Evolutionary conservation across 2,113 vertebrate genomes (phyloP), one percentile per base, ranked within the genome.

Genomic region (Martes martes): DNA sequence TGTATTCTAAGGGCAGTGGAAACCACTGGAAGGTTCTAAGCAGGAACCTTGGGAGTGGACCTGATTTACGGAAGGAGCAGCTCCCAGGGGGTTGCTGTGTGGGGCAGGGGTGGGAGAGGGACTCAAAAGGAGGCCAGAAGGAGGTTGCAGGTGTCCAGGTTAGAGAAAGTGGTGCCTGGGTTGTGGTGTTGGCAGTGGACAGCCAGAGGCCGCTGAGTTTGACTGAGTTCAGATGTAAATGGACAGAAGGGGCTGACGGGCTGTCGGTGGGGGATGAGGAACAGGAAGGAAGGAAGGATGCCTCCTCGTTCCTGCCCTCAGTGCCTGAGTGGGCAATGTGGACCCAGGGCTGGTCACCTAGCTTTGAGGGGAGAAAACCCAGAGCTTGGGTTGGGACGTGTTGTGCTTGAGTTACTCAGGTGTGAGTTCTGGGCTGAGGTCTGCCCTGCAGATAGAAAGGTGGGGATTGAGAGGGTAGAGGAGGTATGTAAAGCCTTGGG

Each of bases 171-270:
- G 74, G 67, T 11, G 52, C 31, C 21, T 9, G 36, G 47, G 9
- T 39, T 31, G n/a, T 0, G 4, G 57, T 4, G 55, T 26, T 26
- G 80, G 74, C 23, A 0, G 5, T 0, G 28, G 39, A 9, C 3
- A 6, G 33, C 11, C 4, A 28, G 8, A 16, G 50, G n/a, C n/a
- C 15, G 31, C 80, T 50, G 45, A 57, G 65, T 6, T 11, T 10
- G 45, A 10, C 1, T 0, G 0, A 13, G 61, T 31, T 31, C n/a
- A 76, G 65, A 11, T 0, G 2, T 15, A 10, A 42, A 1, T 11
- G 76, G 69, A 28, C 47, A 76, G 84, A 73, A 33, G 13, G n/a
- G 11, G 50, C 8, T 31, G 81, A 11, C 28, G 24, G 67, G 2
- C 50, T 16, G 13, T 13, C 16, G 10, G 6, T 4, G 7, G 71